phyloP scores from a whole-genome alignment of 1,140 invertebrate species.

The Drosophila lacteicornis region DNA sequence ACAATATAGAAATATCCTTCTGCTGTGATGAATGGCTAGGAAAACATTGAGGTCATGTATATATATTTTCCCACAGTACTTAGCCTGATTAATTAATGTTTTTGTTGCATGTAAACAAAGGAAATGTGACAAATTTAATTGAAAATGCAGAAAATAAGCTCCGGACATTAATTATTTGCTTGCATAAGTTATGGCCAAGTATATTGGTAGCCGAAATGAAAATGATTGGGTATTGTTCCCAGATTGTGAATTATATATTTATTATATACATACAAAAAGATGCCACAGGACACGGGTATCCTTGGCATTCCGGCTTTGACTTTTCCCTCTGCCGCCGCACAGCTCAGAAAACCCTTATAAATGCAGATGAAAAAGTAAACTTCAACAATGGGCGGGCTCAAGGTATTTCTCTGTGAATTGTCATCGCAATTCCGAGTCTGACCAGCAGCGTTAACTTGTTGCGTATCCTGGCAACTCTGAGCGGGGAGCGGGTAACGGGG shows the following conservation, averaged over 20 bases:
- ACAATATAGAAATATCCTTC: neutral
- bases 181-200: neutral
- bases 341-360: constrained; percentile 17
- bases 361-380: constrained; percentile 19
- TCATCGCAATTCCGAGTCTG: constrained; percentile 17
- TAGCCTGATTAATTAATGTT: constrained; percentile 36
- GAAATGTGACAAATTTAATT: constrained; percentile 15
- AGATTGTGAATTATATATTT: constrained; percentile 5
- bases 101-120: constrained; percentile 28
- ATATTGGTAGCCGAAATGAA: constrained; percentile 3
- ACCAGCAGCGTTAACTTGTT: constrained; percentile 27
- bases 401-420: constrained; percentile 22
- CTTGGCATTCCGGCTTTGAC: constrained; percentile 1
- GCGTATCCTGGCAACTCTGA: constrained; percentile 14
- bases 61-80: constrained; percentile 16
- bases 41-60: constrained; percentile 3
- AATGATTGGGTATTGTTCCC: neutral
- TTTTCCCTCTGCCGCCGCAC: neutral
- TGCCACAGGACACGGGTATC: constrained; percentile 1
- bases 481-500: neutral
- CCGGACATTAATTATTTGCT: neutral
- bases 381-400: constrained; percentile 11
- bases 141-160: constrained; percentile 7
- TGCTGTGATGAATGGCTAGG: neutral
- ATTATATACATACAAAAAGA: constrained; percentile 1